Percentiles rank a stretch among this genome's conserved stretches.
Evolutionary conservation across 1,140 invertebrate genomes (phyloP).

Genomic region (Bombus consobrinus): DNA sequence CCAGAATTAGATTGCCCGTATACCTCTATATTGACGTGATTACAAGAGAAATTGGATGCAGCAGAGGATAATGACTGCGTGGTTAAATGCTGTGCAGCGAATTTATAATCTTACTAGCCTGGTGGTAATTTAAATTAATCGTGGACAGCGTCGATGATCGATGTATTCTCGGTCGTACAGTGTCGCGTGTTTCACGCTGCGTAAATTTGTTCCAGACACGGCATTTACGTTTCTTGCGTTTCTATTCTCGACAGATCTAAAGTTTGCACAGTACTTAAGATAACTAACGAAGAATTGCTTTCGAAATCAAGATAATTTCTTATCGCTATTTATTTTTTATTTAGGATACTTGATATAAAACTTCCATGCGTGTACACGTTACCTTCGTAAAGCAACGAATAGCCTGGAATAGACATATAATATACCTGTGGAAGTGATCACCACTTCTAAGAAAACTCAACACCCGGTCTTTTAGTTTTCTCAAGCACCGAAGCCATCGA

Average conservation of each 20-base stretch:
- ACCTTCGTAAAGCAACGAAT: no score
- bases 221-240: not conserved
- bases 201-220: not conserved
- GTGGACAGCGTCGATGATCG: not conserved
- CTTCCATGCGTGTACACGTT: no score
- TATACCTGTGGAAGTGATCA: no score
- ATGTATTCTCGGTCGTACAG: not conserved
- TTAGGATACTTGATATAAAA: no score
- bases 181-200: not conserved
- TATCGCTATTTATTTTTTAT: no score
- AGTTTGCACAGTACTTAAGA: not conserved
- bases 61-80: slow-evolving; percentile 25
- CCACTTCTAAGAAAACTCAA: no score
- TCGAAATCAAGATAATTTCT: no score
- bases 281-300: no score
- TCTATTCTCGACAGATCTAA: not conserved
- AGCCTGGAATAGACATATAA: no score
- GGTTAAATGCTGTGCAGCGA: slow-evolving; percentile 25
- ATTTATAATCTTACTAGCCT: not conserved
- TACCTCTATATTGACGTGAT: slow-evolving; percentile 30
- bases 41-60: slow-evolving; percentile 48
- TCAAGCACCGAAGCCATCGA: no score
- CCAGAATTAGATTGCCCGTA: slow-evolving; percentile 27
- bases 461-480: no score
- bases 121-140: slow-evolving; percentile 21